Evolutionary conservation across 1,140 invertebrate genomes (phyloP), one percentile per base, ranked within the genome.

Genomic region (Drosophila simulans): DNA sequence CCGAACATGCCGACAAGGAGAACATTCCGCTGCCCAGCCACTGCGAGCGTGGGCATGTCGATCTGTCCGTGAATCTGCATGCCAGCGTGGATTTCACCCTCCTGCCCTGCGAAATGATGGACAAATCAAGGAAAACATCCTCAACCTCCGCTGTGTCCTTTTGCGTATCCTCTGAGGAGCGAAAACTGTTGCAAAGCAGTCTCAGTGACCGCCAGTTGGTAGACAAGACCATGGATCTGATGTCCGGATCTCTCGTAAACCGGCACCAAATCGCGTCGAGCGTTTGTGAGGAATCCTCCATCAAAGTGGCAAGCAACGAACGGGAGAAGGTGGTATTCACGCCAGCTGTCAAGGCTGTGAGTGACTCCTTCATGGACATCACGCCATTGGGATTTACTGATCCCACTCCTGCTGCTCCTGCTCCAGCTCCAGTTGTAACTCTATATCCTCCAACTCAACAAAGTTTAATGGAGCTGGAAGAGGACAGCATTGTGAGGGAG

Each of bases 161-260:
- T 4, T 51, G 8, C 8, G 22, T 86, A 1, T 46, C 71, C 7
- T 42, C 42, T 4, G 25, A 48, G 15, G 80, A 72, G n/a, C 79
- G 58, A 0, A 52, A 48, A 1, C 63, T 53, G 34, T 17, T 86
- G 46, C 57, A 66, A 52, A 46, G 60, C 54, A 22, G 48, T 13
- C 3, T 64, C 13, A 53, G 51, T 15, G 57, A 35, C 3, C 40
- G 5, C 13, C 57, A 45, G 13, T 15, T 25, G 7, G 53, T 59
- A 43, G 83, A 86, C 11, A 86, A 79, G 35, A 86, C 83, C 5
- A 46, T 83, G 10, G 84, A 86, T 46, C 59, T 86, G 1, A 43
- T 86, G 43, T 84, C 73, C 0, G 53, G 43, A 3, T n/a, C 40
- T 5, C 56, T 65, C 31, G 42, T 71, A 2, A 12, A 25, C 70